phyloP scores from a whole-genome alignment of 2,113 vertebrate genomes.

The Lophotis ruficrista region DNA sequence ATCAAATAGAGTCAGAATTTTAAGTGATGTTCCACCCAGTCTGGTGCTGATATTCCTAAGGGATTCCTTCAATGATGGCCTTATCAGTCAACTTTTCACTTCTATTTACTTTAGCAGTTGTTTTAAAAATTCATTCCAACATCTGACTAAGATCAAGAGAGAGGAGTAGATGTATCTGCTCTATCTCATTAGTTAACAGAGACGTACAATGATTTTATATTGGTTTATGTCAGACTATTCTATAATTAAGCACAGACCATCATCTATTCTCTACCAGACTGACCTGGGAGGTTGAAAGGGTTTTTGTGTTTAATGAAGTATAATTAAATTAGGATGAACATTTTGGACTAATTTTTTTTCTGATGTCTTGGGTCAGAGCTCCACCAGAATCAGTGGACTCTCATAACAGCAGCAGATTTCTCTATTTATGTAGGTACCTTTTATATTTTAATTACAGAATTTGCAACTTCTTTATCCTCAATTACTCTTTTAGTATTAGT shows the following conservation, averaged over 20 bases:
- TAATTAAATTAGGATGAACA: constrained; percentile 34
- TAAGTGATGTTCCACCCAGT: neutral
- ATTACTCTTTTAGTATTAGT: neutral
- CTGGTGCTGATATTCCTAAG: constrained; percentile 10
- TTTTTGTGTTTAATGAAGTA: constrained; percentile 55
- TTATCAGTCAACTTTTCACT: constrained; percentile 74
- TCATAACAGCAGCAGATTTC: neutral
- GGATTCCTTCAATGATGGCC: constrained; percentile 58
- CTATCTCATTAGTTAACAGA: constrained; percentile 80
- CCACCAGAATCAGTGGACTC: neutral
- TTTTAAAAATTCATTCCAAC: constrained; percentile 65
- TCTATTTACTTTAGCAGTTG: constrained; percentile 75
- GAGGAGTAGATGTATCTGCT: constrained; percentile 63
- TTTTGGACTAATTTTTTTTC: neutral
- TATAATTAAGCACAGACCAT: constrained; percentile 79
- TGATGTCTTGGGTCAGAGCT: neutral
- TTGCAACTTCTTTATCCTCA: neutral
- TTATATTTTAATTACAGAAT: constrained; percentile 9
- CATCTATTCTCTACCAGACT: neutral
- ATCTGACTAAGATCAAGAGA: constrained; percentile 62
- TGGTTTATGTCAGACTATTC: constrained; percentile 76
- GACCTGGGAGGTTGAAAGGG: constrained; percentile 69
- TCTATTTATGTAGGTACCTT: neutral
- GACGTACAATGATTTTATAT: constrained; percentile 78
- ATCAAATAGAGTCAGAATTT: neutral